phyloP scores from a whole-genome alignment of 2,797 vertebrate genomes.

The Trachurus trachurus region DNA sequence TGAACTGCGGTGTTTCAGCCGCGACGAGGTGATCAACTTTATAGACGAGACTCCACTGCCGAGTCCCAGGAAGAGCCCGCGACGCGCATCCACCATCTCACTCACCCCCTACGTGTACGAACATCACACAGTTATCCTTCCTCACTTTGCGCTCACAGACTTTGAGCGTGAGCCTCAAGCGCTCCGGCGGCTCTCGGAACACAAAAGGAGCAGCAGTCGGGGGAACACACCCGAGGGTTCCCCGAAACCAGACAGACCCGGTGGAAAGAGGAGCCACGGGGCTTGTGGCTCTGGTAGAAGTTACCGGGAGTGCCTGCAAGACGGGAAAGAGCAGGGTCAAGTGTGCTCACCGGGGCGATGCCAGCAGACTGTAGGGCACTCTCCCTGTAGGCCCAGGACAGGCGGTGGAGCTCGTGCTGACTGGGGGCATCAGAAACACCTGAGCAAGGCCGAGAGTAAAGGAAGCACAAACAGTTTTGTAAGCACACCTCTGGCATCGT shows the following conservation, averaged over 20 bases:
- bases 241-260: conserved; percentile 63
- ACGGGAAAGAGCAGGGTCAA: conserved; percentile 57
- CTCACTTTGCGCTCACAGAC: conserved; percentile 89
- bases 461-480: conserved; percentile 92
- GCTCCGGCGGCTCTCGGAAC: conserved; percentile 82
- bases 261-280: conserved; percentile 54
- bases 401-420: conserved; percentile 59
- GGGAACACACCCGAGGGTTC: conserved; percentile 65
- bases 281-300: conserved; percentile 63
- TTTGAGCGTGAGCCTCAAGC: conserved; percentile 92
- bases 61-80: conserved; percentile 86
- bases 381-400: conserved; percentile 74
- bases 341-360: conserved; percentile 57
- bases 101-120: conserved; percentile 85
- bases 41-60: conserved; percentile 88
- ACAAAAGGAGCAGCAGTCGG: conserved; percentile 70
- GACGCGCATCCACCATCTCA: conserved; percentile 85
- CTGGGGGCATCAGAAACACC: conserved; percentile 84
- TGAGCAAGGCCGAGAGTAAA: conserved; percentile 82
- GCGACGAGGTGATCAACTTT: conserved; percentile 90
- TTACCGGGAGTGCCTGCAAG: conserved; percentile 59
- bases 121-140: conserved; percentile 75
- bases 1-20: conserved; percentile 87
- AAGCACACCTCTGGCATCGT: conserved; percentile 88
- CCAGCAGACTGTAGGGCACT: conserved; percentile 60